Base-by-base conservation (phyloP, 2,113 vertebrate species). In the Galbula dea region DNA sequence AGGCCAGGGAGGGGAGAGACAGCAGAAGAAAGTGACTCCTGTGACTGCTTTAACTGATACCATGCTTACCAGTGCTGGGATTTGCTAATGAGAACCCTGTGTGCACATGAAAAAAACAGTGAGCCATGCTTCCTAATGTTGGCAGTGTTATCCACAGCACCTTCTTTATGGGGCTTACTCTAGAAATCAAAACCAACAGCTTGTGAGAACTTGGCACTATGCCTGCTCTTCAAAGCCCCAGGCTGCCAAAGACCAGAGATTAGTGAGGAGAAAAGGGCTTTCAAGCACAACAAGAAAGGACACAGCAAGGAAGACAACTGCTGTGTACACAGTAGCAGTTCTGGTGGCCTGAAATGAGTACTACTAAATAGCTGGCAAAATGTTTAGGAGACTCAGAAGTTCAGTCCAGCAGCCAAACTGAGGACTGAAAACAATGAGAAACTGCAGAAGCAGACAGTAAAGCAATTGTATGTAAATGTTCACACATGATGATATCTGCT, bases 1-100 rank as follows among this genome's bases (percentile, higher is more conserved):
- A 0, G 36, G 39, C 14, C 0, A 0, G 4, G 32, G 22, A 43
- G 29, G 86, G n/a, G 17, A 76, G 29, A 34, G 46, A 36, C 0
- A 0, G 20, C 32, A 43, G 46, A 62, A 55, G 45, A 83, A 27
- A 2, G 0, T 26, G 36, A 80, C 39, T 2, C 0, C 59, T 37
- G 17, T 24, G 24, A 32, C 77, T 36, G 45, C 61, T 80, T 71
- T 55, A 66, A 57, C 4, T 61, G 67, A 37, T 24, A 71, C 12
- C 46, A 39, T 1, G 2, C 15, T 45, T 51, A 75, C 16, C 1
- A 1, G 23, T 34, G 21, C 26, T 0, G 8, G 29, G 41, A 7
- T 86, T 78, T 74, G 46, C 55, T 55, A 55, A 86, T 19, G 21
- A 51, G 46, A 88, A 46, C 41, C 58, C 55, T 1, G 14, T 30